phyloP scores from a whole-genome alignment of 2,888 invertebrate genomes.

The Leptinotarsa tumamoca region DNA sequence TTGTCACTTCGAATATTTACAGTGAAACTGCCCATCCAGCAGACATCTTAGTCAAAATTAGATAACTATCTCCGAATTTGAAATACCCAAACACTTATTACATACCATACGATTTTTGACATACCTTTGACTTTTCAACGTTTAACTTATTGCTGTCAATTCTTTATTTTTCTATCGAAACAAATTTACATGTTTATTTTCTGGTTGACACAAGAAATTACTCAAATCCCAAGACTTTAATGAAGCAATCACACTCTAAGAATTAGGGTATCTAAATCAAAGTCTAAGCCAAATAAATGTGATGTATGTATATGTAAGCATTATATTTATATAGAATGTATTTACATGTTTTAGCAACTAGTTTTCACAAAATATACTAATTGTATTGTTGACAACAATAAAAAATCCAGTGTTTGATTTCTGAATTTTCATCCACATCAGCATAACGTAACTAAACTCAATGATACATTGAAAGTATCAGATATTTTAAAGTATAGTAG shows the following conservation, averaged over 20 bases:
- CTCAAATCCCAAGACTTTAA: constrained; percentile 29
- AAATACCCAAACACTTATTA: no score
- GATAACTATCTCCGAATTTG: no score
- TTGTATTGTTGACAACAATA: constrained; percentile 47
- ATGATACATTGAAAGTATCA: no score
- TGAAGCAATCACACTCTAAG: constrained; percentile 30
- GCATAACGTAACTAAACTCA: no score
- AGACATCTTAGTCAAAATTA: no score
- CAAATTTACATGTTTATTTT: neutral
- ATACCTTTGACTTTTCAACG: no score
- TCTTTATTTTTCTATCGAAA: no score
- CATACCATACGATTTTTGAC: no score
- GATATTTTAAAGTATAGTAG: no score
- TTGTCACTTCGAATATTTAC: no score
- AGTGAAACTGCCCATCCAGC: no score
- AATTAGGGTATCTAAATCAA: constrained; percentile 29
- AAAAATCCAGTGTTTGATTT: constrained; percentile 39
- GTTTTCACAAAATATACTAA: constrained; percentile 46
- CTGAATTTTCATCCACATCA: neutral
- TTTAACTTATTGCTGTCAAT: no score
- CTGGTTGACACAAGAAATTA: constrained; percentile 2
- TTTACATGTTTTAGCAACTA: constrained; percentile 46
- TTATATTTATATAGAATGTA: constrained; percentile 49
- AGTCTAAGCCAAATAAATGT: constrained; percentile 45
- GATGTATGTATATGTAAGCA: constrained; percentile 44